phyloP scores from a whole-genome alignment of 2,888 invertebrate species.

The Lypha dubia region DNA sequence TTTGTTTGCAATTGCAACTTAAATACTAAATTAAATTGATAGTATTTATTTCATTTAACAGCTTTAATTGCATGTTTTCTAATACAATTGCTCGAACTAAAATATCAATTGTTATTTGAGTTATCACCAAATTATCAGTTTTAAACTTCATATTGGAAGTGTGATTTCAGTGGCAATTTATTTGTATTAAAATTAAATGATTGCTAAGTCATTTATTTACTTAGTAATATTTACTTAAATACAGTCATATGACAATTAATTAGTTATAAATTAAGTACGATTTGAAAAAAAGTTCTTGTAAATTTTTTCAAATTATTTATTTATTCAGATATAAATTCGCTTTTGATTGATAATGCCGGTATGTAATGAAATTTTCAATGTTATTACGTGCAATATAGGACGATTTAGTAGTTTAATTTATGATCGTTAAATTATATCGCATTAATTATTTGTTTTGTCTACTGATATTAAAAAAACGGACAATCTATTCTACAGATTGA shows the following conservation, averaged over 20 bases:
- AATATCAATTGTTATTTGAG: neutral
- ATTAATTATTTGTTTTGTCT: conserved; percentile 25
- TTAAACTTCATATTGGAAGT: conserved; percentile 42
- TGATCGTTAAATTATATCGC: conserved; percentile 18
- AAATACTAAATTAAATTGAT: conserved; percentile 10
- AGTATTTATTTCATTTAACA: neutral
- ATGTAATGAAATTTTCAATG: conserved; percentile 29
- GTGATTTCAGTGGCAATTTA: conserved; percentile 54
- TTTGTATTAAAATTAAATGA: conserved; percentile 69
- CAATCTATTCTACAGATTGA: conserved; percentile 4
- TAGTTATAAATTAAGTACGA: conserved; percentile 68
- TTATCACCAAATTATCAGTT: conserved; percentile 45
- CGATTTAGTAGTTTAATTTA: conserved; percentile 47
- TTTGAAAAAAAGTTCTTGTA: conserved; percentile 12
- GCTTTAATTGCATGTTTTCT: neutral
- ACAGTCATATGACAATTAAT: conserved; percentile 81
- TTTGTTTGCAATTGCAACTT: neutral
- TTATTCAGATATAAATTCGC: neutral
- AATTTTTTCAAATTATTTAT: conserved; percentile 1
- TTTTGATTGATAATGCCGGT: conserved; percentile 47
- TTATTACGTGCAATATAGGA: conserved; percentile 57
- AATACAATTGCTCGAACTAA: conserved; percentile 24
- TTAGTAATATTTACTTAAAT: conserved; percentile 22
- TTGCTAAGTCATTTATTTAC: conserved; percentile 73
- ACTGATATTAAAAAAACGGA: conserved; percentile 9